Conservation (phyloP, 2,888 invertebrate species). For the Melanophora roralis region DNA sequence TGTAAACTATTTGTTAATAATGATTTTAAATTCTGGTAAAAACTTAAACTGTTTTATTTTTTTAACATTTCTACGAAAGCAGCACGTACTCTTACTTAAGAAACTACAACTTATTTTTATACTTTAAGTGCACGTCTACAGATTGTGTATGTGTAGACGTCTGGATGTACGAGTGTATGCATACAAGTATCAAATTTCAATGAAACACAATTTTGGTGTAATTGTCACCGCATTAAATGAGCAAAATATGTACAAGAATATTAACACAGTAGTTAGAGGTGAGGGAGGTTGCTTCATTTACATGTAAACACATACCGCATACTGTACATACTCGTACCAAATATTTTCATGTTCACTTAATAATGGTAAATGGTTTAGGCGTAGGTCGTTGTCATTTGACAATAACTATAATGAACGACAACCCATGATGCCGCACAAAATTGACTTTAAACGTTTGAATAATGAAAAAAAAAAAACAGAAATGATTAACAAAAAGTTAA, state of each 20-base stretch:
- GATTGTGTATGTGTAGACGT: background rate
- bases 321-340: background rate
- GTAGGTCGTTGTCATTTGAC: constrained; percentile 49
- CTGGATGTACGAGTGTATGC: background rate
- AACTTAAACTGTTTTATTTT: no score
- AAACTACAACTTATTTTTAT: background rate
- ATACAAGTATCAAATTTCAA: constrained; percentile 51
- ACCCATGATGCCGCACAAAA: constrained; percentile 62
- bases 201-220: constrained; percentile 52
- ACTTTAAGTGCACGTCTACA: no score
- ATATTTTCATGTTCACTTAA: background rate
- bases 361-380: constrained; percentile 42
- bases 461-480: constrained; percentile 40
- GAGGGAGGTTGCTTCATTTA: background rate
- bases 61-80: no score
- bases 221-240: constrained; percentile 55
- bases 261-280: background rate
- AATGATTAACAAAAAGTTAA: background rate
- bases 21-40: no score
- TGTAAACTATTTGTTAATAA: no score
- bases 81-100: background rate
- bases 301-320: background rate
- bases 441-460: constrained; percentile 63
- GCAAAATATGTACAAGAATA: constrained; percentile 42
- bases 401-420: constrained; percentile 54